Percentiles rank a stretch among this genome's conserved stretches.
Evolutionary conservation across 2,888 invertebrate genomes (phyloP).

Genomic region (Tinea semifulvella): DNA sequence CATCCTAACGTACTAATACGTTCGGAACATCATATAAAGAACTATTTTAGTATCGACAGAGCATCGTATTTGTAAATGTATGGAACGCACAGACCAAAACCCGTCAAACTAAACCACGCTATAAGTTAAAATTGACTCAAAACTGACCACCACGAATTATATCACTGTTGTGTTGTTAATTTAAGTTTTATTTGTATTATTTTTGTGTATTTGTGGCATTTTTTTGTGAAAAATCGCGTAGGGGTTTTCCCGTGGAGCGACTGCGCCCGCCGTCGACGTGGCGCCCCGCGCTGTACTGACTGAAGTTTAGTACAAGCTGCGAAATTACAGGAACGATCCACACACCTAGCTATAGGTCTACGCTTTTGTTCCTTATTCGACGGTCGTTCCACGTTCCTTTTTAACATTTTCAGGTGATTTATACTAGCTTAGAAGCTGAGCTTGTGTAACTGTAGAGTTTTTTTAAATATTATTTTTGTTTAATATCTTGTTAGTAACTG

Average conservation of each 20-base stretch:
- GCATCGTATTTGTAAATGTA: constrained; percentile 33
- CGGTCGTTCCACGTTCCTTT: background rate
- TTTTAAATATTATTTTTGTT: too few relatives aligned
- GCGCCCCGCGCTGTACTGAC: constrained; percentile 62
- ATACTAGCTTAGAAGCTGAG: too few relatives aligned
- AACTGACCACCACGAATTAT: background rate
- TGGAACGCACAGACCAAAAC: constrained; percentile 16
- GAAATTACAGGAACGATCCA: constrained; percentile 7
- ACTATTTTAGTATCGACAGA: constrained; percentile 46
- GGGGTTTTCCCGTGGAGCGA: constrained; percentile 29
- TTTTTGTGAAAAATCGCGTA: constrained; percentile 3
- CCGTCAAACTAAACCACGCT: background rate
- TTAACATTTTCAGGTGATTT: too few relatives aligned
- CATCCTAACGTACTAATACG: constrained; percentile 26
- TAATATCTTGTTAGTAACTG: too few relatives aligned
- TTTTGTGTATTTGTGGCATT: constrained; percentile 5
- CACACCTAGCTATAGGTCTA: constrained; percentile 2
- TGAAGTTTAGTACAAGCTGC: constrained; percentile 9
- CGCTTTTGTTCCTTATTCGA: constrained; percentile 1
- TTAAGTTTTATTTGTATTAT: background rate
- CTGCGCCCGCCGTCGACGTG: constrained; percentile 53
- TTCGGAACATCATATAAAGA: constrained; percentile 43
- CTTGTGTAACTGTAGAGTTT: too few relatives aligned
- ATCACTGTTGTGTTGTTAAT: background rate
- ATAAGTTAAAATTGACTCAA: constrained; percentile 1